A percentile compares a stretch with the other conserved stretches of the same genome.
phyloP scores from a whole-genome alignment of 2,113 vertebrate genomes.

The Microtus ochrogaster region DNA sequence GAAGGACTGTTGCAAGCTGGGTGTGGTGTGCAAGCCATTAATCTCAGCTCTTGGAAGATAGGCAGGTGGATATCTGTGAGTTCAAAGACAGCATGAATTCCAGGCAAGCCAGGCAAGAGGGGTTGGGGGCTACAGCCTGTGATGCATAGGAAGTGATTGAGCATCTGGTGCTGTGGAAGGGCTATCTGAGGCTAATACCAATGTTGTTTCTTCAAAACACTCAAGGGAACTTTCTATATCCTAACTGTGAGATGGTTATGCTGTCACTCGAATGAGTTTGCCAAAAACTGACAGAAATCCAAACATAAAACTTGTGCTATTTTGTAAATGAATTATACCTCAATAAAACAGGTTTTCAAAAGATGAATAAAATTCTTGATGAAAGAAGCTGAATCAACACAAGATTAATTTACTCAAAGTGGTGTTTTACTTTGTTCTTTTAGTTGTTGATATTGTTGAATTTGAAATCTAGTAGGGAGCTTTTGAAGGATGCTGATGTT shows the following conservation, averaged over 20 bases:
- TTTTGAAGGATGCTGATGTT: neutral
- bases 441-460: neutral
- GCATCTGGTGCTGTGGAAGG: neutral
- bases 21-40: neutral
- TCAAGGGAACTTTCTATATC: neutral
- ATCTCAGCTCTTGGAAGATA: neutral
- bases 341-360: neutral
- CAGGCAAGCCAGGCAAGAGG: neutral
- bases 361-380: neutral
- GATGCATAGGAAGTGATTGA: neutral
- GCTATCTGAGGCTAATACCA: neutral
- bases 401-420: neutral
- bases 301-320: neutral
- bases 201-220: neutral
- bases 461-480: neutral
- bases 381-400: slow-evolving; percentile 4
- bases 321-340: slow-evolving; percentile 19
- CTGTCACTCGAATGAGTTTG: neutral
- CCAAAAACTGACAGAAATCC: neutral
- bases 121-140: no score
- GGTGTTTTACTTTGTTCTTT: neutral
- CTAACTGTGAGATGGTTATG: neutral
- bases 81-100: neutral
- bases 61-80: neutral
- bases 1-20: neutral